These are phyloP conservation scores for Drosophila dunni DNA, from an alignment of 1,140 invertebrate species.

Conservation along the genomic window DNA sequence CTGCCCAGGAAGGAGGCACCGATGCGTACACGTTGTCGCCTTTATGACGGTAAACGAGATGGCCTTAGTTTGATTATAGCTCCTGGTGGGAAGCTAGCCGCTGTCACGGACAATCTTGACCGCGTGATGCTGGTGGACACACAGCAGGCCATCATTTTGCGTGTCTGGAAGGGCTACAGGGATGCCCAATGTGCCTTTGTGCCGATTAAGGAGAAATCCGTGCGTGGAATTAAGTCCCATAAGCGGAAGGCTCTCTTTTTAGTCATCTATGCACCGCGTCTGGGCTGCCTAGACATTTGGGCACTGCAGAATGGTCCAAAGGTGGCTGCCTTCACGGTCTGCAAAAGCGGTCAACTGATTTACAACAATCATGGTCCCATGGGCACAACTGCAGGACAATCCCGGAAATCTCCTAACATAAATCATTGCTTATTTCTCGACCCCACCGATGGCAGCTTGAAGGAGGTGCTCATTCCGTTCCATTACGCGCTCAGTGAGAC, in stretches of 20 bases:
- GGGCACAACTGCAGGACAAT: constrained; percentile 72
- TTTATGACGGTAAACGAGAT: constrained; percentile 92
- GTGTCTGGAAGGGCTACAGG: constrained; percentile 97
- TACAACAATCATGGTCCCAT: constrained; percentile 92
- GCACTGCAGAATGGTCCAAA: constrained; percentile 93
- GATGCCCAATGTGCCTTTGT: constrained; percentile 97
- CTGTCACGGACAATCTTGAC: constrained; percentile 93
- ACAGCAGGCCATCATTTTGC: constrained; percentile 90
- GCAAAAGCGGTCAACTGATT: constrained; percentile 91
- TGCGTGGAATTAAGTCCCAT: constrained; percentile 79
- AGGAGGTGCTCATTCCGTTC: constrained; percentile 94
- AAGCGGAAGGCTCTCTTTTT: constrained; percentile 89
- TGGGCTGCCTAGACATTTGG: constrained; percentile 95
- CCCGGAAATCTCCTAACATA: constrained; percentile 86
- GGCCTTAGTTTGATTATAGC: constrained; percentile 91
- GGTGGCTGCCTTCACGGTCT: constrained; percentile 95
- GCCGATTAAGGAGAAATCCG: constrained; percentile 78
- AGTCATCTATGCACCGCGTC: constrained; percentile 93
- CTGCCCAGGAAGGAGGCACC: constrained; percentile 87
- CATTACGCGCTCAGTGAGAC: constrained; percentile 94
- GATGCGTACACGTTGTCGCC: constrained; percentile 90
- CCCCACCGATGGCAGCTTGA: constrained; percentile 90
- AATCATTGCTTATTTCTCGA: constrained; percentile 93
- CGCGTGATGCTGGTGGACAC: constrained; percentile 94
- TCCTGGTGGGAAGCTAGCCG: constrained; percentile 92